A percentile compares a stretch with the other conserved stretches of the same genome.
Conservation (phyloP, 2,113 vertebrate genomes). For the Shinisaurus crocodilurus region DNA sequence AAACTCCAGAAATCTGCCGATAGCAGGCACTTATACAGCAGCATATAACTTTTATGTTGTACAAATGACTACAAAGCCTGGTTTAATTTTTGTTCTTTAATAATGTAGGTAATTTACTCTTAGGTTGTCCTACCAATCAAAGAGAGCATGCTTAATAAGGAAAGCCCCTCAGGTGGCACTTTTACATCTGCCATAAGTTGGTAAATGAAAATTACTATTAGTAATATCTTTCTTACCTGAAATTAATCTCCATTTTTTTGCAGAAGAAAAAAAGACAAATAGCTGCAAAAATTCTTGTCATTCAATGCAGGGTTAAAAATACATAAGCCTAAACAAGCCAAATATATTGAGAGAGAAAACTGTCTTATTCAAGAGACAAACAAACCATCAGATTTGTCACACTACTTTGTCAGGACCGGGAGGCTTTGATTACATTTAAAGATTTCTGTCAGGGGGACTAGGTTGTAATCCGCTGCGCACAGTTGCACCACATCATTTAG, state of each 20-base stretch:
- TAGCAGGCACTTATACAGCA: not conserved
- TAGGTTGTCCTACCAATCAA: not conserved
- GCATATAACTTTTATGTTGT: not conserved
- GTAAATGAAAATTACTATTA: conserved; percentile 42
- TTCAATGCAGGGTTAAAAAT: conserved; percentile 32
- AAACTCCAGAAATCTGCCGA: not conserved
- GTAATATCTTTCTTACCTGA: not conserved
- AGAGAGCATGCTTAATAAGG: rapidly evolving
- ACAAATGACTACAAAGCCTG: conserved; percentile 5
- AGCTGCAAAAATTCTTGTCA: not conserved
- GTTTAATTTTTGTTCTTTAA: not conserved
- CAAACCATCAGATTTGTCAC: conserved; percentile 1
- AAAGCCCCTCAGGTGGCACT: not conserved
- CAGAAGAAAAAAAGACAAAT: not conserved
- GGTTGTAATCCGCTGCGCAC: not conserved
- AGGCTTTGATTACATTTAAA: not conserved
- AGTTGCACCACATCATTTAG: not conserved
- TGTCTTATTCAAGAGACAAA: conserved; percentile 22
- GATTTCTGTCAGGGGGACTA: not conserved
- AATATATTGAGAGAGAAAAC: not conserved
- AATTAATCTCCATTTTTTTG: not conserved
- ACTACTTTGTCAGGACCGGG: not conserved
- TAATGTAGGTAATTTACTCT: not conserved
- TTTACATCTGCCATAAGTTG: conserved; percentile 28
- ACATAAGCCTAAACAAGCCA: not conserved